Conservation (phyloP, 2,888 invertebrate genomes). For the Scaptomyza tumidula region DNA sequence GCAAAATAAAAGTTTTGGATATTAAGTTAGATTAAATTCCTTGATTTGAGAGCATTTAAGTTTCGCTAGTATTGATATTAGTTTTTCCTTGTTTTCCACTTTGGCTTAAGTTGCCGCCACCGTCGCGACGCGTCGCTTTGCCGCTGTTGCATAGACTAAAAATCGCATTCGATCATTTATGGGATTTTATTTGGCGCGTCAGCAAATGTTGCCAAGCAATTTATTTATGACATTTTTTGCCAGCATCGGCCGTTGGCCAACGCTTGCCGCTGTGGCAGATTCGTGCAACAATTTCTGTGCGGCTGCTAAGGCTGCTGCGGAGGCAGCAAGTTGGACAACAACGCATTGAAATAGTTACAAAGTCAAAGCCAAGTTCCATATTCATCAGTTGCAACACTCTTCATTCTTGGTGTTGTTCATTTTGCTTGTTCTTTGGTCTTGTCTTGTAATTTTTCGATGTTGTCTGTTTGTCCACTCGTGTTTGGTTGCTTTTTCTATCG, state of each 20-base stretch:
- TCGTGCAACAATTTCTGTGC: slow-evolving; percentile 78
- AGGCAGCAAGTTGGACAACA: slow-evolving; percentile 28
- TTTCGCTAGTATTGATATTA: neutral
- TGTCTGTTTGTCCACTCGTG: slow-evolving; percentile 32
- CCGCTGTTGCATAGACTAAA: slow-evolving; percentile 75
- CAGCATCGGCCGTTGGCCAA: slow-evolving; percentile 37
- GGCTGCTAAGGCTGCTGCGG: neutral
- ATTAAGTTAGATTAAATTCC: too few relatives aligned
- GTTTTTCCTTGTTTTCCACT: slow-evolving; percentile 52
- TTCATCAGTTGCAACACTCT: slow-evolving; percentile 82
- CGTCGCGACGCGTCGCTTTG: slow-evolving; percentile 43
- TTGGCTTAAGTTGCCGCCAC: slow-evolving; percentile 62
- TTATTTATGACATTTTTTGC: slow-evolving; percentile 80
- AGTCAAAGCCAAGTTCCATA: slow-evolving; percentile 83
- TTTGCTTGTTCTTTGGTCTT: slow-evolving; percentile 66
- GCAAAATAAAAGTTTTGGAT: too few relatives aligned
- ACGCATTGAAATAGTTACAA: slow-evolving; percentile 74
- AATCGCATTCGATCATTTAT: slow-evolving; percentile 83
- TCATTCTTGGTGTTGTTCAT: slow-evolving; percentile 74
- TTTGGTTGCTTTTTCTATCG: slow-evolving; percentile 72
- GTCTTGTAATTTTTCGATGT: slow-evolving; percentile 76
- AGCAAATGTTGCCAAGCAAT: slow-evolving; percentile 81
- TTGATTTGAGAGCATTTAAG: slow-evolving; percentile 35
- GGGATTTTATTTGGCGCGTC: slow-evolving; percentile 83
- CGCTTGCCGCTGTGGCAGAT: slow-evolving; percentile 59